Evolutionary conservation across 2,113 vertebrate genomes (phyloP).

Genomic region (Hyla sarda): DNA sequence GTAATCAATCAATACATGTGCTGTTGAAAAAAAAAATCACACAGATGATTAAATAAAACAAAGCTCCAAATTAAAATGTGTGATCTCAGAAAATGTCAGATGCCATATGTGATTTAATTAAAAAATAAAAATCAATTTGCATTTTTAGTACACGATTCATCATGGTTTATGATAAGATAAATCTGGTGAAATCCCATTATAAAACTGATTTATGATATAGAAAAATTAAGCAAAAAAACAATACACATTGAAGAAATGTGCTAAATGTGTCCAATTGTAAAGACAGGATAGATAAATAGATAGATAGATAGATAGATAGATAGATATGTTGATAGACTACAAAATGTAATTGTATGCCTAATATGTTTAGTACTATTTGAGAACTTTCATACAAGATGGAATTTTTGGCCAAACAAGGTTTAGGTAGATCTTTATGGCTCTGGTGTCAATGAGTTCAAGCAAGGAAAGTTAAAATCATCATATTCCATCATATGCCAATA

Average conservation of each 20-base stretch:
- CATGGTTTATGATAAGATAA: conserved; percentile 52
- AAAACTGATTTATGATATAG: conserved; percentile 43
- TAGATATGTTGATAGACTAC: not conserved
- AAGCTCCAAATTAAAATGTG: conserved; percentile 43
- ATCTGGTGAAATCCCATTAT: conserved; percentile 40
- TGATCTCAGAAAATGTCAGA: conserved; percentile 51
- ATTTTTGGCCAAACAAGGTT: too few species aligned
- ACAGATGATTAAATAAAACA: conserved; percentile 43
- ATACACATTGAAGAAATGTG: not conserved
- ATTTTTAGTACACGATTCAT: conserved; percentile 50
- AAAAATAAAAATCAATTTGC: conserved; percentile 55
- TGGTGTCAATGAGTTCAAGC: too few species aligned
- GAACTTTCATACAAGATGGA: too few species aligned
- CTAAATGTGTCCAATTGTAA: not conserved
- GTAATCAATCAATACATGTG: conserved; percentile 48
- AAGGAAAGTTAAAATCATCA: too few species aligned
- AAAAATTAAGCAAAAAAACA: not conserved
- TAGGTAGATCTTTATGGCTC: too few species aligned
- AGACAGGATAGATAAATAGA: not conserved
- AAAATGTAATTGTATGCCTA: too few species aligned
- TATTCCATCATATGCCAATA: too few species aligned
- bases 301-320: not conserved
- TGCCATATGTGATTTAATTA: conserved; percentile 57
- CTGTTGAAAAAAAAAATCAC: conserved; percentile 27
- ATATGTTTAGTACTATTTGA: too few species aligned